Evolutionary conservation across 2,113 vertebrate genomes (phyloP).

Genomic region (Lanius collurio): DNA sequence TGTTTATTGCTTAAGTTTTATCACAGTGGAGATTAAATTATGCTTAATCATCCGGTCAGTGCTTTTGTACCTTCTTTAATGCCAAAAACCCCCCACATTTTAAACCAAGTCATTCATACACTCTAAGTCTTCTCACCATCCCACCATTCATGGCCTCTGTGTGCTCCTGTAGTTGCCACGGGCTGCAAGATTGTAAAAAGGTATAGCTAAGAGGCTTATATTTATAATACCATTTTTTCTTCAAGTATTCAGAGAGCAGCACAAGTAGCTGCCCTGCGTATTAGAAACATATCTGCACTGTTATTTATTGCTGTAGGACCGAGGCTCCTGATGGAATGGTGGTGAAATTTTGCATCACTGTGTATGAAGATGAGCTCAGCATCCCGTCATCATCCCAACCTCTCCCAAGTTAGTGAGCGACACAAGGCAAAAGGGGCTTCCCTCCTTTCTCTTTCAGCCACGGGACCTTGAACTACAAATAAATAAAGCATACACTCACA

Average conservation of each 20-base stretch:
- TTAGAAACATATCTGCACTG: slow-evolving; percentile 65
- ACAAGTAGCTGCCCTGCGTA: slow-evolving; percentile 50
- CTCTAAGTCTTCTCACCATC: slow-evolving; percentile 65
- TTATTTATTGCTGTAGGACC: slow-evolving; percentile 67
- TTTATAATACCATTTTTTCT: slow-evolving; percentile 72
- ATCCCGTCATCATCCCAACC: slow-evolving; percentile 56
- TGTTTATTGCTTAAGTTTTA: slow-evolving; percentile 80
- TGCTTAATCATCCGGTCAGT: slow-evolving; percentile 73
- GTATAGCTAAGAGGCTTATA: slow-evolving; percentile 56
- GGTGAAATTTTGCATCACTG: slow-evolving; percentile 64
- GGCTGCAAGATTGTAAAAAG: slow-evolving; percentile 73
- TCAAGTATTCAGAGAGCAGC: slow-evolving; percentile 81
- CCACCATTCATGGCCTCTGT: slow-evolving; percentile 82
- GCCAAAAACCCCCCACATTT: slow-evolving; percentile 61
- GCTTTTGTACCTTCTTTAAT: slow-evolving; percentile 73
- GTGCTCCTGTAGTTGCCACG: slow-evolving; percentile 51
- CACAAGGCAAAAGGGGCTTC: slow-evolving; percentile 8
- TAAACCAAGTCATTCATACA: slow-evolving; percentile 74
- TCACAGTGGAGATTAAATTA: slow-evolving; percentile 79
- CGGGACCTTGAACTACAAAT: slow-evolving; percentile 68
- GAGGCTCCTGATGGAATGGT: slow-evolving; percentile 81
- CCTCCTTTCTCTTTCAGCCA: slow-evolving; percentile 48
- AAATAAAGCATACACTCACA: slow-evolving; percentile 77
- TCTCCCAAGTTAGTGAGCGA: slow-evolving; percentile 62
- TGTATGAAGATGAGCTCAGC: slow-evolving; percentile 73